Conservation (phyloP, 2,797 vertebrate species). For the Pygocentrus nattereri region DNA sequence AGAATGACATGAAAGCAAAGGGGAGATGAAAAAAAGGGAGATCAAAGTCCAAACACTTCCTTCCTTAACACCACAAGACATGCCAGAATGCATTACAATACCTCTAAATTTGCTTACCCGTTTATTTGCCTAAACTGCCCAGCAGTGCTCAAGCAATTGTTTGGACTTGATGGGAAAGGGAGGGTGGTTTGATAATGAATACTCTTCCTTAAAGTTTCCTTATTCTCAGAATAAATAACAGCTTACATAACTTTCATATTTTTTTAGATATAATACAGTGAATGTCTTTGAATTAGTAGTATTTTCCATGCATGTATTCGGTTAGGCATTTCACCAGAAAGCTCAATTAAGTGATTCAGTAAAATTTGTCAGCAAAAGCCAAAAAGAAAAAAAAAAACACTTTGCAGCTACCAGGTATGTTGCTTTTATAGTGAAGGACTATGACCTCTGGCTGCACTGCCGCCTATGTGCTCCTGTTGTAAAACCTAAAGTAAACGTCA, state of each 20-base stretch:
- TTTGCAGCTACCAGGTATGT: slow-evolving; percentile 2
- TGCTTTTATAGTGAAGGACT: neutral
- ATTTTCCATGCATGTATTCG: slow-evolving; percentile 43
- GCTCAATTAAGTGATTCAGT: slow-evolving; percentile 22
- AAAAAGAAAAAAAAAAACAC: neutral
- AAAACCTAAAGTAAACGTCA: neutral
- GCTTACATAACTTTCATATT: neutral
- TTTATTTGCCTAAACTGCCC: neutral
- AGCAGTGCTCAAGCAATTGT: slow-evolving; percentile 54
- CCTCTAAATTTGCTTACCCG: neutral
- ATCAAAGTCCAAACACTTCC: slow-evolving; percentile 62
- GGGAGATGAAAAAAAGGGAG: slow-evolving; percentile 18
- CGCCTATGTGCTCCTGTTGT: neutral
- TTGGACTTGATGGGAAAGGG: slow-evolving; percentile 40
- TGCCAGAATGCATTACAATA: neutral
- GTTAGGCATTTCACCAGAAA: neutral
- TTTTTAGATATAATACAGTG: neutral
- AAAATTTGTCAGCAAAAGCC: neutral
- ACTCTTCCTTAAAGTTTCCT: slow-evolving; percentile 47
- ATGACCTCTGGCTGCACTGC: neutral
- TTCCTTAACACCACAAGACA: slow-evolving; percentile 58
- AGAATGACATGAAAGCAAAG: slow-evolving; percentile 35
- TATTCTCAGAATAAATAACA: slow-evolving; percentile 22
- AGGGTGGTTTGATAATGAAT: slow-evolving; percentile 45
- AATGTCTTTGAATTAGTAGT: neutral